Evolutionary conservation across 2,113 vertebrate species (phyloP), one percentile per base, ranked within the genome.

Genomic region (Plectropomus leopardus): DNA sequence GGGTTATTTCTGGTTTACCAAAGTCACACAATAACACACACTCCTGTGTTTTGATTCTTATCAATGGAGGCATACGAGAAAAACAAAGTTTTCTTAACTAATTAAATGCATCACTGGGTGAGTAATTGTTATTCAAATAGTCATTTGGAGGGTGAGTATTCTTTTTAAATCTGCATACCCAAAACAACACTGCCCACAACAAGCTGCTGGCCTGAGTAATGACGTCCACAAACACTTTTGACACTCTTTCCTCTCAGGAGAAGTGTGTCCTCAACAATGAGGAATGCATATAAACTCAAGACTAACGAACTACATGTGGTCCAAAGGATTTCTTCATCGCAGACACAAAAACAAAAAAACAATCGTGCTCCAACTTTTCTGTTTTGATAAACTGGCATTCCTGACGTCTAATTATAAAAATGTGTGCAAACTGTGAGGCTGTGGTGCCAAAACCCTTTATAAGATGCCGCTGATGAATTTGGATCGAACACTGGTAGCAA

Each of bases 271-370:
- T 92, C 85, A 92, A 44, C 78, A 5, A n/a, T 15, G 30, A 86
- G 70, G 88, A 93, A 95, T 73, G 78, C 70, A 30, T 4, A 74
- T 86, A 78, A 90, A 89, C 71, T 82, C 69, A 40, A 51, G 30
- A 86, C 79, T 90, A 84, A 92, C n/a, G 13, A 84, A 53, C 40
- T 58, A 73, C 90, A 86, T 80, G 85, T 89, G 83, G 80, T 68
- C 36, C 23, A 19, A 24, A 30, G 45, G 30, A 80, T 73, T 80
- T 82, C 44, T 84, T 79, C 54, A 86, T 75, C 54, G n/a, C 44
- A n/a, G 21, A 44, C 50, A 47, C 1, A 10, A 45, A 74, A 65
- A 75, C 24, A 36, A 34, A 63, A 63, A 84, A 66, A 70, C 24
- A 57, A 21, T 48, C 21, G 19, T 10, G 19, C 26, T 66, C 10